Percentiles rank a stretch among this genome's conserved stretches.
Evolutionary conservation across 1,140 invertebrate species (phyloP).

Genomic region (Teleogryllus occipitalis): DNA sequence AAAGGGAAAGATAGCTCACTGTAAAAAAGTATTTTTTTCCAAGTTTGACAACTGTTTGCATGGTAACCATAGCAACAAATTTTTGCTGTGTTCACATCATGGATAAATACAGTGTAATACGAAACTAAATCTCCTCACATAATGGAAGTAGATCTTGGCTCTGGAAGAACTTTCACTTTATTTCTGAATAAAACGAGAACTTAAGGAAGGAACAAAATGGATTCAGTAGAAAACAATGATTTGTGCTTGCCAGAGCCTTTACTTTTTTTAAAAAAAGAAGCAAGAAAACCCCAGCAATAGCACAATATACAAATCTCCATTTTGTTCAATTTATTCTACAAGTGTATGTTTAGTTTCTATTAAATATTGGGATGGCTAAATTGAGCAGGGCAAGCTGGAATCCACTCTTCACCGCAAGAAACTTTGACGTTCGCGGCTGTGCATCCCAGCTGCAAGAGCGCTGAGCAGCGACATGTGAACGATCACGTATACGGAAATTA

Average conservation of each 20-base stretch:
- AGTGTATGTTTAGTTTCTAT: not conserved
- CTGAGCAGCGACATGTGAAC: not conserved
- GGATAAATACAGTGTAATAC: not conserved
- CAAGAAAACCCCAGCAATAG: not conserved
- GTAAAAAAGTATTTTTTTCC: not conserved
- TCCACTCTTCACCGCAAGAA: not conserved
- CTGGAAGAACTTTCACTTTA: not conserved
- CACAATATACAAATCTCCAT: not conserved
- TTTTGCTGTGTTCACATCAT: not conserved
- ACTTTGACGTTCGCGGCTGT: not conserved
- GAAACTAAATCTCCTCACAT: not conserved
- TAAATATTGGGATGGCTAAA: not conserved
- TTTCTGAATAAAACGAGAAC: not conserved
- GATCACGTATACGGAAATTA: constrained; percentile 23
- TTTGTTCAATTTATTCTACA: not conserved
- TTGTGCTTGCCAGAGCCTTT: not conserved
- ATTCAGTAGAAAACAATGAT: not conserved
- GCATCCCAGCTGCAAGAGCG: not conserved
- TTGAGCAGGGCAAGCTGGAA: not conserved
- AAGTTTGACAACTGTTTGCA: not conserved
- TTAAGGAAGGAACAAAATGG: not conserved
- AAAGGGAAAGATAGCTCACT: not conserved
- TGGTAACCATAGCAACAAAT: not conserved
- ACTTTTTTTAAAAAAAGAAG: not conserved
- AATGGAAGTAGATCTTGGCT: not conserved